Evolutionary conservation across 2,797 vertebrate genomes (phyloP).

Genomic region (Orientallactaga sibirica): DNA sequence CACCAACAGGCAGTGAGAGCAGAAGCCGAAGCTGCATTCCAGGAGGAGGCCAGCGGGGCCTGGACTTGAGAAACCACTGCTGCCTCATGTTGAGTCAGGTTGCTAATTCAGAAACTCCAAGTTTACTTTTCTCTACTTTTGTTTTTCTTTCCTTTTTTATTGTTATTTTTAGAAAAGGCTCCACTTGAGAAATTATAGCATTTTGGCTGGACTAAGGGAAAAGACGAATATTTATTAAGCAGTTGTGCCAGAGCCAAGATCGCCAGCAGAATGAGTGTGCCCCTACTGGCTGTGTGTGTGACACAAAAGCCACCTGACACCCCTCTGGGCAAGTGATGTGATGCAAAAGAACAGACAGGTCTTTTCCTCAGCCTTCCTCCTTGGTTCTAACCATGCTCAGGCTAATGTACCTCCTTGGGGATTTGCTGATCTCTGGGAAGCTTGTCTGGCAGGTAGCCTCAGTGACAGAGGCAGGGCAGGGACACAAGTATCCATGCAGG

Average conservation of each 20-base stretch:
- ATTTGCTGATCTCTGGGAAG: slow-evolving; percentile 13
- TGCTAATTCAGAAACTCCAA: background rate
- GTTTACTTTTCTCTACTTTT: slow-evolving; percentile 51
- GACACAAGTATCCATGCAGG: background rate
- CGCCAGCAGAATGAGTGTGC: background rate
- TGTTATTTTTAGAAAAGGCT: slow-evolving; percentile 71
- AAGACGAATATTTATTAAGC: slow-evolving; percentile 48
- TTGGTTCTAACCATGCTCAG: slow-evolving; percentile 14
- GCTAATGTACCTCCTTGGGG: background rate
- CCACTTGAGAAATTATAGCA: slow-evolving; percentile 55
- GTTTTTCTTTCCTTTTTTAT: slow-evolving; percentile 71
- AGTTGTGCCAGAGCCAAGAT: slow-evolving; percentile 15
- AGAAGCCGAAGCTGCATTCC: background rate
- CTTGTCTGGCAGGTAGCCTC: slow-evolving; percentile 47
- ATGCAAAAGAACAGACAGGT: background rate
- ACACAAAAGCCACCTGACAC: background rate
- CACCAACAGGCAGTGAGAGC: background rate
- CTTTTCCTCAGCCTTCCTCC: background rate
- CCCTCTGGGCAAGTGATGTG: background rate
- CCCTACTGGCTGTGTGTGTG: background rate
- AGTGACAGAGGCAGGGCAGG: background rate
- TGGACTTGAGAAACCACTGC: background rate
- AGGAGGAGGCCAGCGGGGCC: background rate
- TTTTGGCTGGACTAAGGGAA: slow-evolving; percentile 68
- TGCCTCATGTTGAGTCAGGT: background rate